Evolutionary conservation across 2,113 vertebrate species (phyloP).

Genomic region (Antechinus flavipes): DNA sequence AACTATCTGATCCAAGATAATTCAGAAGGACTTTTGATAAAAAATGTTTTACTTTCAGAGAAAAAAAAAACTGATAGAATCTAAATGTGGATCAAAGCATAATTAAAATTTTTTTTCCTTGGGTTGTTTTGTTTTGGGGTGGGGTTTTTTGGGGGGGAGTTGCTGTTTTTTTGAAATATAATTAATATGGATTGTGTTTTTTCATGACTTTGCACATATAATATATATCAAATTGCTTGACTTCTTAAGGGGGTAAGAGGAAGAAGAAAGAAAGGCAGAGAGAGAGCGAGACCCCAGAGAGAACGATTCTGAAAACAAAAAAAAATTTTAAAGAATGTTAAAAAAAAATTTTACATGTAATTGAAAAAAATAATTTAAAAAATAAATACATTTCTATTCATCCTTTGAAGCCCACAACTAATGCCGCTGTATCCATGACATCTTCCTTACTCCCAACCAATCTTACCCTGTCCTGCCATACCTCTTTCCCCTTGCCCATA

Average conservation of each 20-base stretch:
- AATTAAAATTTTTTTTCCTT: too few relatives aligned
- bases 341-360: neutral
- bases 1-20: neutral
- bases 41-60: too few relatives aligned
- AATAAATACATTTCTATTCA: neutral
- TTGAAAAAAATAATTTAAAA: neutral
- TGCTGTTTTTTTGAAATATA: too few relatives aligned
- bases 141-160: too few relatives aligned
- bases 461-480: neutral
- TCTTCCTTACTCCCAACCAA: neutral
- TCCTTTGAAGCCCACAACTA: neutral
- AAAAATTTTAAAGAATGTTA: neutral
- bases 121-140: too few relatives aligned
- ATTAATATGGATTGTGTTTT: too few relatives aligned
- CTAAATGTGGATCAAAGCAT: too few relatives aligned
- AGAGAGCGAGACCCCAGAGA: too few relatives aligned
- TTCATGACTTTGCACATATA: too few relatives aligned
- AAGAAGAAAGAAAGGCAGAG: neutral
- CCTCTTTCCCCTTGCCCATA: neutral
- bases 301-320: too few relatives aligned
- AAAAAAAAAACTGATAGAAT: too few relatives aligned
- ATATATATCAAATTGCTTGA: neutral
- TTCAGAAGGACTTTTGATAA: too few relatives aligned
- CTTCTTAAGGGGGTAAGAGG: neutral
- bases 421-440: neutral